Evolutionary conservation across 2,797 vertebrate species (phyloP), one percentile per base, ranked within the genome.

Genomic region (Melanogrammus aeglefinus): DNA sequence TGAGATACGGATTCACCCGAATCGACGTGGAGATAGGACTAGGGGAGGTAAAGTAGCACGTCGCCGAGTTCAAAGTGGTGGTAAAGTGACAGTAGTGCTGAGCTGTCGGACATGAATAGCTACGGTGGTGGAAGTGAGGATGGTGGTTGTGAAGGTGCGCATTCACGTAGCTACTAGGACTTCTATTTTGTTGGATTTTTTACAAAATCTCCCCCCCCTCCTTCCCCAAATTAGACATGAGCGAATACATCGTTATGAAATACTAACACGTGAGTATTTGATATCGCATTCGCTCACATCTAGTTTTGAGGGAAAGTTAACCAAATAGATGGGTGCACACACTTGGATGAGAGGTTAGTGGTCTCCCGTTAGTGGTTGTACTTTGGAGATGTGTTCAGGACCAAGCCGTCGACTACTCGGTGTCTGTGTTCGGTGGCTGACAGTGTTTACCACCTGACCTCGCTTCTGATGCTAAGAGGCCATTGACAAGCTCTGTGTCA

Each of bases 41-140:
- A 86, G 70, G 69, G 83, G 86, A 85, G 80, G 79, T 83, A 57
- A 93, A 93, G 36, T 74, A 80, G 78, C 47, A 73, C 79, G 91
- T 86, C 89, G 87, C 88, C 90, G 88, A 91, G 91, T 90, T 88
- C 57, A 90, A 93, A 94, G 94, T 94, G 84, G 90, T 90, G 90
- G 87, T 91, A 88, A 94, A 94, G 93, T 94, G 91, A 91, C 91
- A 92, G 90, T 88, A n/a, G 92, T 88, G 88, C 90, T 27, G 87
- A 87, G 86, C 86, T 87, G 88, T 84, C 85, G 84, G 89, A 88
- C 84, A 13, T 10, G 39, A 41, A 41, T 85, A 80, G 84, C 90
- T 86, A 29, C 87, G 31, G 31, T 33, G 85, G 89, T 79, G 79
- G 83, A 88, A 86, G 84, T 85, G 91, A 90, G 31, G 31, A 33